Evolutionary conservation across 2,888 invertebrate genomes (phyloP).

Genomic region (Orthosia gothica): DNA sequence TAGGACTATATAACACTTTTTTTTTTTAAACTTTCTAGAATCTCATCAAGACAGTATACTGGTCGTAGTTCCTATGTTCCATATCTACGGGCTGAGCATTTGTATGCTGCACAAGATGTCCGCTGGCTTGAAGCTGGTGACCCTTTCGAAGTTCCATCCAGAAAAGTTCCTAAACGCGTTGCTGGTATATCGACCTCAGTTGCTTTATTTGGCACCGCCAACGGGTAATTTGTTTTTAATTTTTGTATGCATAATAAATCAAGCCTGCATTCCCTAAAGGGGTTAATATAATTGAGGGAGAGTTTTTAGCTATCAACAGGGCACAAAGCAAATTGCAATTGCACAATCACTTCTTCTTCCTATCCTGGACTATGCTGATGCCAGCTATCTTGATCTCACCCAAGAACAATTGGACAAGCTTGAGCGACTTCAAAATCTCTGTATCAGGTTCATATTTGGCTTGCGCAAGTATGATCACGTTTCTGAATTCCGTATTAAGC

Average conservation of each 20-base stretch:
- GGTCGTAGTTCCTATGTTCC: constrained; percentile 94
- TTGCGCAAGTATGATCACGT: too few species aligned
- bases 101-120: constrained; percentile 91
- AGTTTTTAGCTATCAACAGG: too few species aligned
- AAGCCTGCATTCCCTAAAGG: background rate
- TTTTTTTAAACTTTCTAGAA: constrained; percentile 57
- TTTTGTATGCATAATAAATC: background rate
- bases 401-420: too few species aligned
- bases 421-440: too few species aligned
- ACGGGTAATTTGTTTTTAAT: constrained; percentile 88
- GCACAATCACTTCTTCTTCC: too few species aligned
- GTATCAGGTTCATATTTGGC: too few species aligned
- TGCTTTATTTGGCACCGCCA: constrained; percentile 95
- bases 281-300: too few species aligned
- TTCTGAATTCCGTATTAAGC: too few species aligned
- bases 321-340: too few species aligned
- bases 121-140: constrained; percentile 92
- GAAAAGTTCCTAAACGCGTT: constrained; percentile 92
- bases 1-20: background rate
- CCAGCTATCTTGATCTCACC: too few species aligned
- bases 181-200: constrained; percentile 90
- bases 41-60: constrained; percentile 91
- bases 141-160: constrained; percentile 94
- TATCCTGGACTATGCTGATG: too few species aligned
- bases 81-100: constrained; percentile 93